Evolutionary conservation across 1,140 invertebrate genomes (phyloP), one percentile per base, ranked within the genome.

Genomic region (Laupala kohalensis): DNA sequence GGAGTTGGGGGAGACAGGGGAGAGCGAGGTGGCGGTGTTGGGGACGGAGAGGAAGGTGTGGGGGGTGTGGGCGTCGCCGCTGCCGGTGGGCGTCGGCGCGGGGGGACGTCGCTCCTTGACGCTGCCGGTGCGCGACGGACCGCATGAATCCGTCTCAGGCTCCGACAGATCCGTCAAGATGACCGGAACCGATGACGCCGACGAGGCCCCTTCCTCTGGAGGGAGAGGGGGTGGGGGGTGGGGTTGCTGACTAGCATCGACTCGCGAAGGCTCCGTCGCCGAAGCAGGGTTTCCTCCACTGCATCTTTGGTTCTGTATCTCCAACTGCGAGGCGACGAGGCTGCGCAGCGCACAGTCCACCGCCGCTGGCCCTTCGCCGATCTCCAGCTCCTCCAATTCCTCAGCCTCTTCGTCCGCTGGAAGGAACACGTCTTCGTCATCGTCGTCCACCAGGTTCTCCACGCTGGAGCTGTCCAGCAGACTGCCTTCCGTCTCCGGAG

Each of bases 401-500:
- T n/a, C 53, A 12, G 6, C 63, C 19, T 71, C 63, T 19, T 71
- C 63, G 27, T 71, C 70, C 19, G n/a, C 53, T 25, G 70, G 37
- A 5, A 72, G n/a, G 26, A 69, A 67, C 25, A 53, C 70, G n/a
- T 64, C 66, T n/a, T 74, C 72, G 53, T 65, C 67, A 15, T 73
- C 72, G 25, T 75, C 69, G 69, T 77, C 75, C 62, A 73, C 53
- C 25, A 78, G 73, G 67, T 77, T 78, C 69, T 79, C 78, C 25
- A 78, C 81, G 72, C 83, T 79, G 15, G 73, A 75, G 29, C 81
- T 83, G 77, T 85, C 84, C 75, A 82, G 81, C 75, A 86, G 79
- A 77, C 82, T 85, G 73, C 81, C 82, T 73, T 87, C 86, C 28
- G 85, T 85, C 79, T 87, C 85, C 28, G 86, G 85, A 5, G 85